Base-by-base conservation (phyloP, 2,888 invertebrate genomes). In the Acrocyrtus sp. region DNA sequence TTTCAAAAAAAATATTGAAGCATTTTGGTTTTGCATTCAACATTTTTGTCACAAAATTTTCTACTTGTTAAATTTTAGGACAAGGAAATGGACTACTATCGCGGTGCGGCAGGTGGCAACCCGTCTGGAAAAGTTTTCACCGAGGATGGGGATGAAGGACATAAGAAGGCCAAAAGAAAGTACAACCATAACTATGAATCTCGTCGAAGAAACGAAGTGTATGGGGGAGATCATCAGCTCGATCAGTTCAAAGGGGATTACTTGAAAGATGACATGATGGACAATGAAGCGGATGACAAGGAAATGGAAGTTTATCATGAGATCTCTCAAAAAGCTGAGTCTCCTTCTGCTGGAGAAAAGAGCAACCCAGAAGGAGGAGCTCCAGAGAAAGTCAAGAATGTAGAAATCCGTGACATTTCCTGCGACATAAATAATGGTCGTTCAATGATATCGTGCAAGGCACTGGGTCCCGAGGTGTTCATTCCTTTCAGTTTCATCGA, bases 401-500 rank as follows among this genome's bases (percentile, higher is more conserved):
- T 48, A 1, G 56, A 51, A 21, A 27, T 67, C 6, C 67, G 67
- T 0, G 78, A 77, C 53, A 78, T 80, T 43, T 72, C 70, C 24
- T 78, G 80, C 65, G 78, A 80, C 66, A 72, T 80, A 12, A 80
- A 80, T 83, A 96, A 96, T 85, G 94, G 92, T 60, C 94, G 94
- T 82, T 92, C 92, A 83, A 89, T 76, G 22, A 60, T 73, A 41
- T 70, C 61, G 1, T 81, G 80, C 27, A 81, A 81, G 39, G 78
- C 77, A 24, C 70, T 72, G 27, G 66, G 72, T 17, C 34, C 60
- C 4, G 95, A 96, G 85, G 91, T 97, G 29, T 96, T 91, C 84
- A 86, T 97, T 81, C 97, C 97, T 22, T 97, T 96, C 86, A 92
- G 93, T 51, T 96, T 97, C 84, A 87, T 97, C 81, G 92, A 92